Conservation (phyloP, 1,140 invertebrate species). For the Rhopalosiphum maidis region DNA sequence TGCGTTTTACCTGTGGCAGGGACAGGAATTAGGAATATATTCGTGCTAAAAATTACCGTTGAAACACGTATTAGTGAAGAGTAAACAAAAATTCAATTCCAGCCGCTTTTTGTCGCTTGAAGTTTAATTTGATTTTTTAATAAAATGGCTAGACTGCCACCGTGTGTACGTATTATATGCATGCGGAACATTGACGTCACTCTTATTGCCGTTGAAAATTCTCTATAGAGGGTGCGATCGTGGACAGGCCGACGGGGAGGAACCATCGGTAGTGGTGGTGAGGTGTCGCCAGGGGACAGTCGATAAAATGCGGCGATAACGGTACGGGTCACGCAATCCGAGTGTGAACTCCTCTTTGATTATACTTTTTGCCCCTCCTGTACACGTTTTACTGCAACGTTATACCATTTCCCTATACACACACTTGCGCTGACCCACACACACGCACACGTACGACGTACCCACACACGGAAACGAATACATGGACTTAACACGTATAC, state of each 20-base stretch:
- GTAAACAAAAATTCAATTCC: conserved; percentile 45
- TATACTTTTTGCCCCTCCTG: conserved; percentile 34
- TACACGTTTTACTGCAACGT: conserved; percentile 30
- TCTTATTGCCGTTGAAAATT: conserved; percentile 32
- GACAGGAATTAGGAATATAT: neutral
- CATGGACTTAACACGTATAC: neutral
- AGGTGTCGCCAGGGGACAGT: conserved; percentile 54
- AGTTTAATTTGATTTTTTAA: conserved; percentile 49
- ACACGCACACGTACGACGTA: neutral
- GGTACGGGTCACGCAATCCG: conserved; percentile 50
- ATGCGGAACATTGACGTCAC: conserved; percentile 47
- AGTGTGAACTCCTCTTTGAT: conserved; percentile 57
- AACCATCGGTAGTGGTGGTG: neutral
- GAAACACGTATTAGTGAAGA: neutral
- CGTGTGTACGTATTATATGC: neutral
- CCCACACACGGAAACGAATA: neutral
- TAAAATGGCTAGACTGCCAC: conserved; percentile 29
- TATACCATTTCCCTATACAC: conserved; percentile 23
- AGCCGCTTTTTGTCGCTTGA: neutral
- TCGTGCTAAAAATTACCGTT: neutral
- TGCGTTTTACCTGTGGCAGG: neutral
- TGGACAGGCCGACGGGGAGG: neutral
- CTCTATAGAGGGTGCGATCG: neutral
- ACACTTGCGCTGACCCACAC: neutral
- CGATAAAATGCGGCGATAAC: conserved; percentile 56